Base-by-base conservation (phyloP, 2,797 vertebrate species). In the Sebastes ruberrimus region DNA sequence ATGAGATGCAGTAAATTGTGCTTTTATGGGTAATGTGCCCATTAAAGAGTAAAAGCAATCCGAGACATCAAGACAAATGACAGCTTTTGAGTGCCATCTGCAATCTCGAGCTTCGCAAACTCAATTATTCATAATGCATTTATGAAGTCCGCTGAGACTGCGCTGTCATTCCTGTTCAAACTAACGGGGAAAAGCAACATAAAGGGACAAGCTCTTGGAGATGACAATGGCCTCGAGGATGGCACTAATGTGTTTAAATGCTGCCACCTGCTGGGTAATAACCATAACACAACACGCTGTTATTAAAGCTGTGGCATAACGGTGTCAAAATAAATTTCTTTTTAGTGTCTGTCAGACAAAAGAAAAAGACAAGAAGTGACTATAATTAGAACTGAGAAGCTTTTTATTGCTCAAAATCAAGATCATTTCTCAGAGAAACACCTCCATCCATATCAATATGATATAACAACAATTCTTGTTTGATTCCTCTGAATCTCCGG, bases 41-140 rank as follows among this genome's bases (percentile, higher is more conserved):
- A 95, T 95, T 93, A 95, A 95, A 95, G 93, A 94, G 90, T 95
- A 95, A 95, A 95, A 90, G 90, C 93, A 93, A 95, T 95, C 90
- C 76, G 90, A 94, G 88, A 94, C 86, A 89, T 95, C 94, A 95
- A 93, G 93, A 95, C 94, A 95, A 95, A 94, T 94, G 94, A 95
- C 94, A 93, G 94, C 88, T 92, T 91, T 93, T 88, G 90, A 95
- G 93, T 94, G 93, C 95, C 93, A 94, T 95, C 92, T 94, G 94
- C 94, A 95, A 95, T 96, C 95, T 94, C 86, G 18, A 94, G 92
- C 92, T 92, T 94, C 92, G 89, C 93, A 92, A 93, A 95, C 94
- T 94, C 94, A 95, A 96, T 96, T 95, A 96, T 96, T 96, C 93
- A 95, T 93, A 92, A 92, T 89, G 90, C 94, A 94, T 95, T 96